phyloP scores from a whole-genome alignment of 1,140 invertebrate genomes.

The Drosophila orena region DNA sequence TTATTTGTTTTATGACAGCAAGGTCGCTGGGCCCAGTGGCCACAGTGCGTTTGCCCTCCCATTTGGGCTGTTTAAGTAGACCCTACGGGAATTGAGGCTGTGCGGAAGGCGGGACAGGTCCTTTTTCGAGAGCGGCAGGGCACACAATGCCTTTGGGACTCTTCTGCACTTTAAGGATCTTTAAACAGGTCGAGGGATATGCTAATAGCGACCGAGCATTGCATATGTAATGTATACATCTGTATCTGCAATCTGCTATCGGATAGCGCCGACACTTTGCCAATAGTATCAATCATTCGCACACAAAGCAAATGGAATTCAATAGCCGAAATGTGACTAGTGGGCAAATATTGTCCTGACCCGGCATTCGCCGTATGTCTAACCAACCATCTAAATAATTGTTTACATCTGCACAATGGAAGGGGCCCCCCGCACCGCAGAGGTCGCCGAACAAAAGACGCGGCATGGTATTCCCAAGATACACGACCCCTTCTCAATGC shows the following conservation, averaged over 20 bases:
- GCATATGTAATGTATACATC: slow-evolving; percentile 25
- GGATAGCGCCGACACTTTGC: slow-evolving; percentile 9
- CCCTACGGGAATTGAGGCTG: slow-evolving; percentile 52
- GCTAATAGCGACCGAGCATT: slow-evolving; percentile 11
- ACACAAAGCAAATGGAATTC: slow-evolving; percentile 31
- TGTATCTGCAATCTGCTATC: slow-evolving; percentile 5
- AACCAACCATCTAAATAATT: slow-evolving; percentile 54
- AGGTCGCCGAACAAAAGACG: slow-evolving; percentile 49
- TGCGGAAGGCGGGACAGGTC: slow-evolving; percentile 1
- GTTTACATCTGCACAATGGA: slow-evolving; percentile 50
- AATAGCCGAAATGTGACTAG: slow-evolving; percentile 33
- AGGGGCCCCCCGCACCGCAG: slow-evolving; percentile 16
- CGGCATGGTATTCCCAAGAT: slow-evolving; percentile 13
- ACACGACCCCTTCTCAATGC: slow-evolving; percentile 1
- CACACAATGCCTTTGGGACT: slow-evolving; percentile 8
- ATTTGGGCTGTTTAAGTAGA: slow-evolving; percentile 29
- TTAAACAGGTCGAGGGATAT: slow-evolving; percentile 38
- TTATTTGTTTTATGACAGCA: slow-evolving; percentile 80
- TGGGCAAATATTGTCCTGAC: slow-evolving; percentile 33
- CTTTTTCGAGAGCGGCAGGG: not conserved
- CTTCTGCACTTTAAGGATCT: slow-evolving; percentile 29
- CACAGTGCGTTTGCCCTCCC: slow-evolving; percentile 1
- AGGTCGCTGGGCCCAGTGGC: slow-evolving; percentile 35
- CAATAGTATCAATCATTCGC: slow-evolving; percentile 31
- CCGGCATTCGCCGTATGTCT: slow-evolving; percentile 22